Evolutionary conservation across 2,113 vertebrate species (phyloP).

Genomic region (Haemorhous mexicanus): DNA sequence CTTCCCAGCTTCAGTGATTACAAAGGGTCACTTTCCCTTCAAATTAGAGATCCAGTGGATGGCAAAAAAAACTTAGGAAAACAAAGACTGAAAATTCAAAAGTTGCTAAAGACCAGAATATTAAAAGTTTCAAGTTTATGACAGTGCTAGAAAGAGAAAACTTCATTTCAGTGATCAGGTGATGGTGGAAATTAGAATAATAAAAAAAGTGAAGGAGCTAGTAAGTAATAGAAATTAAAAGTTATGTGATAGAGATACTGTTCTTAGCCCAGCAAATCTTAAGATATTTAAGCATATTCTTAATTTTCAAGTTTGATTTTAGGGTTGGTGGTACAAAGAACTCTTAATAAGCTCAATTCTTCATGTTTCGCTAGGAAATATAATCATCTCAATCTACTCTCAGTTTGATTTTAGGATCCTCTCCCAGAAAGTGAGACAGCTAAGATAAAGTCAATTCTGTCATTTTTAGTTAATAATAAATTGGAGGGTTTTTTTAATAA

Average conservation of each 20-base stretch:
- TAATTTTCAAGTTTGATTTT: neutral
- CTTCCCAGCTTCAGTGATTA: neutral
- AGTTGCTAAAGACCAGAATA: neutral
- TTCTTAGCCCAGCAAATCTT: neutral
- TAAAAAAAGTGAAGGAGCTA: neutral
- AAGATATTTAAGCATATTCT: neutral
- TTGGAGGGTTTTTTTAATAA: accelerated
- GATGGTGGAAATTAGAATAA: neutral
- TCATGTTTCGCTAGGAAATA: neutral
- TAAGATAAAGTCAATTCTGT: neutral
- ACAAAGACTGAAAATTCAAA: neutral
- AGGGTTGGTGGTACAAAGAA: neutral
- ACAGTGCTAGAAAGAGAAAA: neutral
- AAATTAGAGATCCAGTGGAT: neutral
- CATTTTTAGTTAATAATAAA: neutral
- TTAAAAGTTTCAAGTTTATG: neutral
- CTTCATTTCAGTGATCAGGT: neutral
- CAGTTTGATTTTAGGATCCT: neutral
- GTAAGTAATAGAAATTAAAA: neutral
- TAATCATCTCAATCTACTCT: neutral
- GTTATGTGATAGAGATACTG: neutral
- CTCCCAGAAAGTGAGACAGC: neutral
- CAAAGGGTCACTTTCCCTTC: neutral
- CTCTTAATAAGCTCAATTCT: neutral
- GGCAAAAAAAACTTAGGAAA: neutral